A percentile compares a stretch with the other conserved stretches of the same genome.
These are phyloP conservation scores for Rhagoletis pomonella DNA, from an alignment of 1,140 invertebrate genomes.

Conservation along the genomic window DNA sequence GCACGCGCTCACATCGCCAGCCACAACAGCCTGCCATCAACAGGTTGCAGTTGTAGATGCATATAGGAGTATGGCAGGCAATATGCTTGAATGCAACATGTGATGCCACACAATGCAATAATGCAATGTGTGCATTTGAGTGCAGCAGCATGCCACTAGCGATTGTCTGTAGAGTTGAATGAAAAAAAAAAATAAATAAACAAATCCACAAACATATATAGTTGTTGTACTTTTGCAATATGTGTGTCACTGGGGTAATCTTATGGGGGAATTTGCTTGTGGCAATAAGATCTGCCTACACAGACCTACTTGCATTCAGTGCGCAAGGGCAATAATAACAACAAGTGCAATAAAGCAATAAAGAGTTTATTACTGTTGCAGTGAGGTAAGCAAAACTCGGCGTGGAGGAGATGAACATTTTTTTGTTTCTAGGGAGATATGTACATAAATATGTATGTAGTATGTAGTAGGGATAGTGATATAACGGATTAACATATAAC, in stretches of 20 bases:
- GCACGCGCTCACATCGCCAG: neutral
- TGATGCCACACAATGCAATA: neutral
- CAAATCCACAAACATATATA: neutral
- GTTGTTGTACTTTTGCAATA: neutral
- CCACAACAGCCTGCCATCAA: neutral
- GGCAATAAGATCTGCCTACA: conserved; percentile 35
- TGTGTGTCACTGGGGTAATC: conserved; percentile 39
- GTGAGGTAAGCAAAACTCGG: too few relatives aligned
- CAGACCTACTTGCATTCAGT: neutral
- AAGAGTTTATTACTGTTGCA: neutral
- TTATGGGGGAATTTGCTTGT: neutral
- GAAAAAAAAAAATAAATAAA: neutral
- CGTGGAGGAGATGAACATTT: too few relatives aligned
- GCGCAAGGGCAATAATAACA: neutral
- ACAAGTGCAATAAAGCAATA: conserved; percentile 30
- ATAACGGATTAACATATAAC: too few relatives aligned
- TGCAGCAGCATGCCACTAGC: neutral
- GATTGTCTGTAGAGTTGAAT: neutral
- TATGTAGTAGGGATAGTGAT: too few relatives aligned
- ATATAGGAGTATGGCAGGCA: neutral
- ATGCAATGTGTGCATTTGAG: neutral
- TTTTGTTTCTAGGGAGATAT: too few relatives aligned
- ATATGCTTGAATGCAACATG: neutral
- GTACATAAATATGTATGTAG: too few relatives aligned
- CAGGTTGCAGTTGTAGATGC: conserved; percentile 14